Base-by-base conservation (phyloP, 2,113 vertebrate species). In the Apistogramma diplotaenia region DNA sequence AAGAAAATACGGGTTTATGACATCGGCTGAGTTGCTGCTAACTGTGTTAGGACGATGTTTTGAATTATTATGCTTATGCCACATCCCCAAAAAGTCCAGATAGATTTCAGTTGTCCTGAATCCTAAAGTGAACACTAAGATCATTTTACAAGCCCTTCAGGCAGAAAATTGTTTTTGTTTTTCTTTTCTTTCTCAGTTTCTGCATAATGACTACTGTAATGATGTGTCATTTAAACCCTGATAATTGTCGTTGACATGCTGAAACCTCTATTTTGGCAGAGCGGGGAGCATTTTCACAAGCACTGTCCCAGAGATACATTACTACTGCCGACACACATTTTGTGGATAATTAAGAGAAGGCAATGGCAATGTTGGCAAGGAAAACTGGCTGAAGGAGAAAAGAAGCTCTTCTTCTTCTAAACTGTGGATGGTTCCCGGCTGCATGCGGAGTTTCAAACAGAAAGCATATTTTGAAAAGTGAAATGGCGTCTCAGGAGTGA, bases 1-100 rank as follows among this genome's bases (percentile, higher is more conserved):
- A 10, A 13, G 15, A 55, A 67, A 81, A 29, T 13, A 81, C 27
- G 76, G 21, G 29, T 55, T 19, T 43, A 55, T 84, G 67, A 78
- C 21, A 18, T 87, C 62, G 80, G 57, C 46, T 16, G 72, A 80
- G 72, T 8, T 25, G 46, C 72, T 46, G 75, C 23, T 59, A 67
- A 59, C 59, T 71, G 18, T 33, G 49, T 56, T 76, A 8, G 65
- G 59, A 43, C 67, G 74, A 78, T 79, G 78, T 79, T 81, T 49
- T 71, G 35, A 74, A 62, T 79, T 74, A 67, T 82, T 59, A 59
- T 43, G 29, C 40, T 43, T 53, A 61, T 76, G 70, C 70, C 72
- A 61, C 6, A 40, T 40, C 56, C 40, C 43, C 82, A 72, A 60
- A 19, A 21, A 29, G 29, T 60, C 16, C 73, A 76, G 72, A 81